Percentiles rank a stretch among this genome's conserved stretches.
These are phyloP conservation scores for Rhinogobius similis DNA, from an alignment of 2,113 vertebrate genomes.

Conservation along the genomic window DNA sequence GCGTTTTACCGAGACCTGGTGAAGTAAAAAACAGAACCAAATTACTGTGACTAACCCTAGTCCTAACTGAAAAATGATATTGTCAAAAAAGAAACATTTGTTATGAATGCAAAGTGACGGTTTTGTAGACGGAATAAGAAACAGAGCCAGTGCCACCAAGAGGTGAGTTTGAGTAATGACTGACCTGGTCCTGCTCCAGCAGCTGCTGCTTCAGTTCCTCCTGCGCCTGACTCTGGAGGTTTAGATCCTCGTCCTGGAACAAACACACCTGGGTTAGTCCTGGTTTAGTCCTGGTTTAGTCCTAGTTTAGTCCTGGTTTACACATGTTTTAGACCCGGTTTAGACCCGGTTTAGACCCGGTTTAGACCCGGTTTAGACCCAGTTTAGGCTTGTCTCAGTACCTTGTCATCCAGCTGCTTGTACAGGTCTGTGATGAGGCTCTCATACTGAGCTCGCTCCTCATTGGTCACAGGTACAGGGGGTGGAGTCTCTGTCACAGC, in stretches of 20 bases:
- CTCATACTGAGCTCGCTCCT: conserved; percentile 90
- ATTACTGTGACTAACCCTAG: too few relatives aligned
- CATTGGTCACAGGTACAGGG: conserved; percentile 74
- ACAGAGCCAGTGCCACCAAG: too few relatives aligned
- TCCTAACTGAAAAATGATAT: too few relatives aligned
- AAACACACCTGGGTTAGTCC: neutral
- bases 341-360: neutral
- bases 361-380: neutral
- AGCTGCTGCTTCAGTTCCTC: conserved; percentile 94
- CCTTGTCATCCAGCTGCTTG: conserved; percentile 96
- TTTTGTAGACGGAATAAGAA: too few relatives aligned
- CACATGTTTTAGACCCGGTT: neutral
- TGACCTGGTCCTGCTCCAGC: conserved; percentile 94
- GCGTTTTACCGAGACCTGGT: too few relatives aligned
- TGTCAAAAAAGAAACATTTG: too few relatives aligned
- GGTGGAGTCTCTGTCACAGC: conserved; percentile 79
- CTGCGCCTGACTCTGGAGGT: conserved; percentile 92
- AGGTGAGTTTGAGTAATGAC: neutral
- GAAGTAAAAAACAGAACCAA: too few relatives aligned
- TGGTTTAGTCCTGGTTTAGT: neutral
- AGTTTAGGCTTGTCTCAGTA: conserved; percentile 36
- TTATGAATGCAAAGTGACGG: too few relatives aligned
- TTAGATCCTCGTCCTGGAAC: conserved; percentile 94
- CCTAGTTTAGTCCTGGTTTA: neutral
- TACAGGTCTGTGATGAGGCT: conserved; percentile 90